Evolutionary conservation across 2,888 invertebrate genomes (phyloP).

Genomic region (Pocota personata): DNA sequence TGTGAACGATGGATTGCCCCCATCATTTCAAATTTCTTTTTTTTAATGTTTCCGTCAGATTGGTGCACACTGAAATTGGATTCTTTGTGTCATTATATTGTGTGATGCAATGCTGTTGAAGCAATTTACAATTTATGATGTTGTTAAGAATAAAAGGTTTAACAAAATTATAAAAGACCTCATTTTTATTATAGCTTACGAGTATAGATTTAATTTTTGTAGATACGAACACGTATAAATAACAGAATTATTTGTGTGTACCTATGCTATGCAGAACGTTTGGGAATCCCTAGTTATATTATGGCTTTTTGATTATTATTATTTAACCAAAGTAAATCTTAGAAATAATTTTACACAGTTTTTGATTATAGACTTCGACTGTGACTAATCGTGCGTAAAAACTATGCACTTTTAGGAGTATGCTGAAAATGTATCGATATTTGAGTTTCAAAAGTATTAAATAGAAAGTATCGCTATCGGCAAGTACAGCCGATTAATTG

Average conservation of each 20-base stretch:
- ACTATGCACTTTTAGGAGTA: no score
- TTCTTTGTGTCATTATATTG: neutral
- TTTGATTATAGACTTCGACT: no score
- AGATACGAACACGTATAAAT: neutral
- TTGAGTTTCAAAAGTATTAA: no score
- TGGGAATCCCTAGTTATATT: neutral
- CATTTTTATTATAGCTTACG: neutral
- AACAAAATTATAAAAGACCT: neutral
- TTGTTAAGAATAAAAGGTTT: neutral
- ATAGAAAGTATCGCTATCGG: no score
- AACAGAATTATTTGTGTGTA: neutral
- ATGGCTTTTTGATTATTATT: neutral
- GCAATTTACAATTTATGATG: constrained; percentile 6
- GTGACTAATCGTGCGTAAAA: no score
- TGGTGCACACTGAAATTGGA: neutral
- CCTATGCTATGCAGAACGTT: neutral
- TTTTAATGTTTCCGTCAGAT: constrained; percentile 10
- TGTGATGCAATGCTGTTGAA: neutral
- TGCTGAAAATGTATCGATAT: no score
- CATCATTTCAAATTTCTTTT: constrained; percentile 8
- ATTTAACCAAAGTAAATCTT: neutral
- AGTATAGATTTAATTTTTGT: neutral
- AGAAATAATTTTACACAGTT: no score
- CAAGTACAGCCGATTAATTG: no score
- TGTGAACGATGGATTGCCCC: constrained; percentile 8